Conservation (phyloP, 2,113 vertebrate genomes). For the Odobenus rosmarus region DNA sequence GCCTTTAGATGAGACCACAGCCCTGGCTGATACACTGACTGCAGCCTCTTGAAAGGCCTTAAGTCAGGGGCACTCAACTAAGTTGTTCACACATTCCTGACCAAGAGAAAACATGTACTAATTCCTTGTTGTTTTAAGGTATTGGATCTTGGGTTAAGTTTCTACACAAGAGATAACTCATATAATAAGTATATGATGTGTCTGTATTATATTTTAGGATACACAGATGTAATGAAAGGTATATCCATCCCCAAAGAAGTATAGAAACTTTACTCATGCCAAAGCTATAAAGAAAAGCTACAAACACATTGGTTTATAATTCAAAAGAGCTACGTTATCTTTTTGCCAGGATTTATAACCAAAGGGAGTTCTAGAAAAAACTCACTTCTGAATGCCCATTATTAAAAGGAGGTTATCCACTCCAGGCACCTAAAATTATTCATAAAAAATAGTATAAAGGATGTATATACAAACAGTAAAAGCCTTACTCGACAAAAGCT, state of each 20-base stretch:
- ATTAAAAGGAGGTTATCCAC: not conserved
- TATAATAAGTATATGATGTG: not conserved
- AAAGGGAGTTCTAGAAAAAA: not conserved
- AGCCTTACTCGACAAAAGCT: not conserved
- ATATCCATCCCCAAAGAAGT: not conserved
- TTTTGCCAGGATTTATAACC: not conserved
- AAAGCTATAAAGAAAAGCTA: not conserved
- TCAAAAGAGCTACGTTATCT: not conserved
- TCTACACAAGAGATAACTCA: not conserved
- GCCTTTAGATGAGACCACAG: not conserved
- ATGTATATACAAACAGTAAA: not conserved
- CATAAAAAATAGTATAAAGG: not conserved
- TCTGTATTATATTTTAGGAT: not conserved
- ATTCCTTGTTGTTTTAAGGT: not conserved
- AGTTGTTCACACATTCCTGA: not conserved
- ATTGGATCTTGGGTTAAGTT: not conserved
- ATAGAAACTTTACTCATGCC: not conserved
- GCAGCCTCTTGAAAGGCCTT: not conserved
- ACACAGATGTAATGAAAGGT: not conserved
- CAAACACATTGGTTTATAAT: not conserved
- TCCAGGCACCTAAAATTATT: not conserved
- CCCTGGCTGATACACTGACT: not conserved
- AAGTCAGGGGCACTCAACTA: not conserved
- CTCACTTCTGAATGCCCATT: not conserved
- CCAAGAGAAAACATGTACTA: not conserved